Base-by-base conservation (phyloP, 2,797 vertebrate species). In the Mus spretus region DNA sequence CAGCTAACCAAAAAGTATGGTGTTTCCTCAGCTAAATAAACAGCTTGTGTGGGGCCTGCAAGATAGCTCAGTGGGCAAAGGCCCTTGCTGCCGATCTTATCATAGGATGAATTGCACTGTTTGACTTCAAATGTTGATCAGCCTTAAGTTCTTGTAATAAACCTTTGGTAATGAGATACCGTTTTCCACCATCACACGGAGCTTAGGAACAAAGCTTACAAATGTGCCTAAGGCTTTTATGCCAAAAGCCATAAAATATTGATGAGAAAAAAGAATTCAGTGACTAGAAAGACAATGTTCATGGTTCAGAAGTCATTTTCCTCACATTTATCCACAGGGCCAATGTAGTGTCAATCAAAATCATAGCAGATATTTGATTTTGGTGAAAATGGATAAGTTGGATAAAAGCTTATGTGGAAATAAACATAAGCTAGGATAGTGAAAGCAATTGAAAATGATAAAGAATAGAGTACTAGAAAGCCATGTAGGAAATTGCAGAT, bases 401-500 rank as follows among this genome's bases (percentile, higher is more conserved):
- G 1, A n/a, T 78, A 67, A 55, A 65, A 44, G 24, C 37, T 86
- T 78, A 40, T 40, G 40, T 63, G 70, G 55, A 50, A 92, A 84
- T 50, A n/a, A 53, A 85, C 78, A 9, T 14, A 40, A 31, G 11
- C 59, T 65, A 78, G 14, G 47, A 10, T 31, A n/a, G 17, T 55
- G 13, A 80, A 87, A 70, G 24, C 1, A 57, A 67, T 59, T 67
- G 47, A 15, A 67, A 90, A 84, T 26, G 82, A 84, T 14, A 34
- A 31, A 89, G 83, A 34, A 86, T 55, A 37, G 0, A 80, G 28
- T 44, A 37, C 26, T 93, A 74, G 63, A 81, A 85, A 53, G 34
- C 90, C 59, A 65, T 31, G 72, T 77, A 92, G 89, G 57, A 91
- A 83, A 95, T n/a, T 90, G n/a, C 40, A 53, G 22, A 53, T 87